Evolutionary conservation across 2,797 vertebrate species (phyloP).

Genomic region (Cheirogaleus major): DNA sequence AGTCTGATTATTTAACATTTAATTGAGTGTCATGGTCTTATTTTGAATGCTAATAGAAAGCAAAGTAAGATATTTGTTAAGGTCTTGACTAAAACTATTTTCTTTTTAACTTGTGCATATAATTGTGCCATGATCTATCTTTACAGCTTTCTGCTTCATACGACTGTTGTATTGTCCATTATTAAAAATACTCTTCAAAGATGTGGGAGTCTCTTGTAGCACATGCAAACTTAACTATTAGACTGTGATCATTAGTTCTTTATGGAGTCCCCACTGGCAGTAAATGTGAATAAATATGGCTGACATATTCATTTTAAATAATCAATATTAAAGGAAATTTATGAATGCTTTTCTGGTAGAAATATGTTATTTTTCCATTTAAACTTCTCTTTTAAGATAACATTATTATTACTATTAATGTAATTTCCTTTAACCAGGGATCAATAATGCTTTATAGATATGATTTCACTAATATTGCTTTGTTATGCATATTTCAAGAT

Average conservation of each 20-base stretch:
- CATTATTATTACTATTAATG: neutral
- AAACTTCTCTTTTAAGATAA: neutral
- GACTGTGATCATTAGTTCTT: neutral
- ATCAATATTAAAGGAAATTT: neutral
- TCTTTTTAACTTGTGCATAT: neutral
- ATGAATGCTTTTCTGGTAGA: neutral
- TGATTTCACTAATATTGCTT: constrained; percentile 24
- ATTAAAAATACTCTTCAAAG: neutral
- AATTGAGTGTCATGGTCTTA: neutral
- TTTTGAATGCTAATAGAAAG: neutral
- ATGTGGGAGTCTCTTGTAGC: neutral
- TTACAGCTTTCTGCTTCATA: neutral
- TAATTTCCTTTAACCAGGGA: neutral
- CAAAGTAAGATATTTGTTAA: neutral
- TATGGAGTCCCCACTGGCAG: neutral
- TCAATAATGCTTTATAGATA: neutral
- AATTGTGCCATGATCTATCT: neutral
- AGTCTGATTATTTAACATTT: neutral
- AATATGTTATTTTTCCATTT: neutral
- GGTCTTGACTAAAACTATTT: neutral
- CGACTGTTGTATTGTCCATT: neutral
- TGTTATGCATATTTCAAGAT: constrained; percentile 19
- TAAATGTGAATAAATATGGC: neutral
- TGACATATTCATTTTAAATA: neutral
- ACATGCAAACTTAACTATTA: neutral